Conservation (phyloP, 2,113 vertebrate genomes). For the Bettongia penicillata region DNA sequence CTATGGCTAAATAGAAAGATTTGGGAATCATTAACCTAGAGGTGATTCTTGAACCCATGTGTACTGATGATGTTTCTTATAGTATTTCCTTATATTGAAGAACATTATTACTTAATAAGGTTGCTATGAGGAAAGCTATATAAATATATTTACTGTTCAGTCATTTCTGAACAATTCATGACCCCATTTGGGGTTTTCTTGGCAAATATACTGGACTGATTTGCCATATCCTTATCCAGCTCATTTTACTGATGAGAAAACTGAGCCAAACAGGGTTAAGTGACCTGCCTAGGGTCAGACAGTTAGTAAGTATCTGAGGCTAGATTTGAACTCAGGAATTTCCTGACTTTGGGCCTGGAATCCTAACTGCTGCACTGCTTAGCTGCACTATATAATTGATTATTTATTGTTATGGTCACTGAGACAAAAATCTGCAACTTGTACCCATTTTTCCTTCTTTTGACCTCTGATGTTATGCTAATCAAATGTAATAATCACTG, state of each 20-base stretch:
- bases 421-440: not conserved
- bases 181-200: too few relatives aligned
- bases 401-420: not conserved
- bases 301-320: too few relatives aligned
- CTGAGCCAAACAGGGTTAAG: too few relatives aligned
- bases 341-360: not conserved
- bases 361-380: not conserved
- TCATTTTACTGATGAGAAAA: too few relatives aligned
- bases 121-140: too few relatives aligned
- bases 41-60: not conserved
- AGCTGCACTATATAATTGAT: not conserved
- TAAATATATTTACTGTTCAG: too few relatives aligned
- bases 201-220: too few relatives aligned
- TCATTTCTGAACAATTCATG: too few relatives aligned
- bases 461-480: not conserved
- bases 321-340: not conserved
- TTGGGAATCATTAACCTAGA: not conserved
- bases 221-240: too few relatives aligned
- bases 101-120: too few relatives aligned
- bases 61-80: not conserved
- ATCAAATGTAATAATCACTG: not conserved
- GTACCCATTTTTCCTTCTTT: not conserved
- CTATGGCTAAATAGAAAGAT: not conserved
- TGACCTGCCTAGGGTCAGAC: too few relatives aligned
- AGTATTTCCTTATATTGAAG: too few relatives aligned